A percentile compares a stretch with the other conserved stretches of the same genome.
Evolutionary conservation across 1,140 invertebrate species (phyloP).

Genomic region (Pseudomyrmex cubaensis): DNA sequence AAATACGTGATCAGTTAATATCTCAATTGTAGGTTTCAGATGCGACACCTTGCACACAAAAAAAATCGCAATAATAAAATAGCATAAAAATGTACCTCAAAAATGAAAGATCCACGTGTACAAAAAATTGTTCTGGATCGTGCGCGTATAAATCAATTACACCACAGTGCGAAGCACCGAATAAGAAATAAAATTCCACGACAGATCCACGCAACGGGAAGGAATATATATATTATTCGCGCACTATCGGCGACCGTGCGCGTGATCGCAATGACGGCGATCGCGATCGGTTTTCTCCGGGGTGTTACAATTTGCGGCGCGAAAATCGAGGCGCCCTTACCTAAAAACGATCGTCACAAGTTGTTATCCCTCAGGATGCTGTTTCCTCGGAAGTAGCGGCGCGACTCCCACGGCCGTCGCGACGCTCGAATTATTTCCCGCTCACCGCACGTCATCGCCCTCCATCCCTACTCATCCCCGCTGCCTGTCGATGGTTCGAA

Average conservation of each 20-base stretch:
- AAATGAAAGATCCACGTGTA: not conserved
- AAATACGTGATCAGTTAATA: not conserved
- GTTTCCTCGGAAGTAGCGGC: constrained; percentile 81
- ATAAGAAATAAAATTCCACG: not conserved
- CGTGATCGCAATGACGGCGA: not conserved
- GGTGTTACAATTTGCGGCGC: not conserved
- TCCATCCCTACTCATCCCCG: constrained; percentile 60
- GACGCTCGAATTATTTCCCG: constrained; percentile 75
- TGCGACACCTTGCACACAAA: too few relatives aligned
- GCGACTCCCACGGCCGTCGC: constrained; percentile 78
- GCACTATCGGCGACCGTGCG: not conserved
- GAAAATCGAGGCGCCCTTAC: constrained; percentile 73
- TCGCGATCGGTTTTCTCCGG: not conserved
- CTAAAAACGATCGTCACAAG: constrained; percentile 75
- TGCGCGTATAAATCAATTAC: too few relatives aligned
- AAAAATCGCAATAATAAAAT: constrained; percentile 1
- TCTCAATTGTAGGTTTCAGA: not conserved
- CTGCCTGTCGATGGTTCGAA: constrained; percentile 14
- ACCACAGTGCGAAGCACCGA: not conserved
- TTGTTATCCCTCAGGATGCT: constrained; percentile 78
- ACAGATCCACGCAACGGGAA: not conserved
- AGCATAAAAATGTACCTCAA: too few relatives aligned
- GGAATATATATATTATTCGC: not conserved
- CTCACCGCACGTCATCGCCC: constrained; percentile 40
- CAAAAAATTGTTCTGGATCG: not conserved